These are phyloP conservation scores for Coccyzus lansbergi DNA, from an alignment of 2,797 vertebrate species.

Conservation along the genomic window DNA sequence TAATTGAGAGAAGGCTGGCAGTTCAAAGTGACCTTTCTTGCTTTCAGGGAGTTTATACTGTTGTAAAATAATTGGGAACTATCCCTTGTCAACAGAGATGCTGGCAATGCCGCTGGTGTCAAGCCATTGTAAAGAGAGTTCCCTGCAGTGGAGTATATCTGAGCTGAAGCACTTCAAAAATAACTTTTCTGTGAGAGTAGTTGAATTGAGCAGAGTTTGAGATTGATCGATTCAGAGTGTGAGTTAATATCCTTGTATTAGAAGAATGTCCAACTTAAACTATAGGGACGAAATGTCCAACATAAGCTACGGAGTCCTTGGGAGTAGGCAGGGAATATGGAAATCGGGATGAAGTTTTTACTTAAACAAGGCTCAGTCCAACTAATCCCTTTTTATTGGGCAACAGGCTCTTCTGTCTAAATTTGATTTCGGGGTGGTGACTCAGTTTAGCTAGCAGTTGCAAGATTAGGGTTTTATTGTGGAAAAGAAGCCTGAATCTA, in stretches of 20 bases:
- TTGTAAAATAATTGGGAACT: background rate
- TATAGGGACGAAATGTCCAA: background rate
- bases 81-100: background rate
- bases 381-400: background rate
- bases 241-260: background rate
- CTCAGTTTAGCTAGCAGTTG: background rate
- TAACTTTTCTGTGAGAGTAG: background rate
- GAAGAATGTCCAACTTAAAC: background rate
- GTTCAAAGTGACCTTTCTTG: background rate
- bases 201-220: background rate
- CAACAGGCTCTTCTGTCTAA: background rate
- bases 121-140: background rate
- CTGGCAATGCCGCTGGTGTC: background rate
- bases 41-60: background rate
- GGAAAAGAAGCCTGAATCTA: background rate
- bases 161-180: background rate
- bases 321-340: background rate
- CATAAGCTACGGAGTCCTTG: too few relatives aligned
- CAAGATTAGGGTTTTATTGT: background rate
- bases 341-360: background rate
- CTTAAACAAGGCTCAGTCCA: background rate
- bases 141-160: background rate
- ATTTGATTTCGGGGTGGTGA: background rate
- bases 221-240: background rate
- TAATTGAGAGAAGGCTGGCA: background rate